phyloP scores from a whole-genome alignment of 2,113 vertebrate species.

The Bombycilla garrulus region DNA sequence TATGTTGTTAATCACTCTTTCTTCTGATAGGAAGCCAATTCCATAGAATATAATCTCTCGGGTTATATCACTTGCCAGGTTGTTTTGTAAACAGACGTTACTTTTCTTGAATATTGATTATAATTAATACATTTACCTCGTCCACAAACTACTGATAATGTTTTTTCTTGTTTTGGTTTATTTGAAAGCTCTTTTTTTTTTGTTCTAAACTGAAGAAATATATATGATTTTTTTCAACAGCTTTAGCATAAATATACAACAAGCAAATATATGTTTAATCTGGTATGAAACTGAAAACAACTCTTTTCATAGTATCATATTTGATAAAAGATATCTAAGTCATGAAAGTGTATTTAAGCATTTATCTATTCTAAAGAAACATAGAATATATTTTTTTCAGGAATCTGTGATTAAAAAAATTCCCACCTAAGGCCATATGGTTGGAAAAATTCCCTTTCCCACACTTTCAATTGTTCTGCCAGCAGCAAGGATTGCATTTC shows the following conservation, averaged over 20 bases:
- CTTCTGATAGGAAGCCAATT: background rate
- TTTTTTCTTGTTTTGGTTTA: background rate
- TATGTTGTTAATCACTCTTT: background rate
- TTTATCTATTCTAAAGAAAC: background rate
- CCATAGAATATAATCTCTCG: background rate
- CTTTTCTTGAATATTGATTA: background rate
- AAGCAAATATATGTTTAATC: background rate
- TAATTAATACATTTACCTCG: background rate
- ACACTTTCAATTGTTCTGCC: background rate
- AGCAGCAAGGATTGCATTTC: background rate
- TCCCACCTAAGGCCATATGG: background rate
- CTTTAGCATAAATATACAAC: background rate
- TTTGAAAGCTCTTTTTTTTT: background rate
- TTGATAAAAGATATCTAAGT: background rate
- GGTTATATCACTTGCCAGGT: background rate
- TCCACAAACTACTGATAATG: background rate
- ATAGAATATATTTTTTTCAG: background rate
- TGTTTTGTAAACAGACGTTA: background rate
- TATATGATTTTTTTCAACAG: background rate
- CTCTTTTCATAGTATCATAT: background rate
- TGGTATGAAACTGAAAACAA: background rate
- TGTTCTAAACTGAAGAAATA: background rate
- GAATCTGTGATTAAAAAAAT: background rate
- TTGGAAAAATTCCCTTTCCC: background rate
- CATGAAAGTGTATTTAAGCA: background rate